Evolutionary conservation across 2,888 invertebrate species (phyloP), one percentile per base, ranked within the genome.

Genomic region (Melitaea athalia): DNA sequence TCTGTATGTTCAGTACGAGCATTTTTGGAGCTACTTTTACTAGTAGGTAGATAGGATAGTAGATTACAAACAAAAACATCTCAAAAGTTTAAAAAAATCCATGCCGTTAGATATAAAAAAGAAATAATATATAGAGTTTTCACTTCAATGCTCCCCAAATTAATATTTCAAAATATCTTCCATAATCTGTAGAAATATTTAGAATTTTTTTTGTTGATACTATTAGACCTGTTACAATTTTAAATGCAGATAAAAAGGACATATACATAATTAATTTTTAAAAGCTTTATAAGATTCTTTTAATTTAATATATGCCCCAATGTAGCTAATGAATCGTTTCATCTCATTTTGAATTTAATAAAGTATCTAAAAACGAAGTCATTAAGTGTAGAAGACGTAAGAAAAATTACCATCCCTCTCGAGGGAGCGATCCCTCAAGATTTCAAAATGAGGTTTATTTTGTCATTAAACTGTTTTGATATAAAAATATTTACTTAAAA

Each of bases 331-430:
- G 85, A 89, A 86, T 84, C 89, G 85, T 89, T 89, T 86, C 83
- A 86, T 68, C 83, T 70, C 63, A 73, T 67, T n/a, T 63, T 49
- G 63, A 84, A 87, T 81, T 81, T 86, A 89, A 89, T 89, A 88
- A 89, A 87, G 85, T 85, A 89, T 88, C 83, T 86, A 81, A 87
- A 88, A 89, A 85, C 79, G 86, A 82, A 83, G 82, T 88, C 87
- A 89, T 90, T 89, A 86, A 87, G 49, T 62, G 52, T 69, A 62
- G 55, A 65, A 55, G 68, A 73, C 61, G 70, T 68, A 64, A 38
- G 53, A 74, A 72, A 73, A 74, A 69, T 68, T 67, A 71, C 63
- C 68, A 62, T 61, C 67, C 68, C 72, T 49, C 64, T n/a, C 11
- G 72, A 65, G 80, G 71, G 57, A 45, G 52, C 55, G 42, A 65